Evolutionary conservation across 2,797 vertebrate genomes (phyloP).

Genomic region (Discoglossus pictus): DNA sequence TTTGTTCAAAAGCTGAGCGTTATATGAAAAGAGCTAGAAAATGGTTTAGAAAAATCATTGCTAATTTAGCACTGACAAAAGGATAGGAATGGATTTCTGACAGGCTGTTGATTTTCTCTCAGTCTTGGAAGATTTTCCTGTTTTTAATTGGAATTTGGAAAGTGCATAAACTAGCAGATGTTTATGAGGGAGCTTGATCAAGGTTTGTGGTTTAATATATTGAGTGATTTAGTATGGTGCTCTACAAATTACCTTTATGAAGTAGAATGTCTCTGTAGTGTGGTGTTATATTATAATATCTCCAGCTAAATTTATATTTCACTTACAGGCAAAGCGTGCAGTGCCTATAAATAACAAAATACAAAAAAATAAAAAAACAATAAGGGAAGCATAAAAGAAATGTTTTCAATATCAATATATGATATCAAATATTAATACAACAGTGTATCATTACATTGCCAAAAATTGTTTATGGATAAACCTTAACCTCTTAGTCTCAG

Average conservation of each 20-base stretch:
- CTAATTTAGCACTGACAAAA: too few species aligned
- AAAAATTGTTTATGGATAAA: too few species aligned
- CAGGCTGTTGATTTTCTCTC: not conserved
- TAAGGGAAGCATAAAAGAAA: too few species aligned
- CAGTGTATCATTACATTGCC: too few species aligned
- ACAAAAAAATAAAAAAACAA: not conserved
- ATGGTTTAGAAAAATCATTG: too few species aligned
- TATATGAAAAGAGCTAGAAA: too few species aligned
- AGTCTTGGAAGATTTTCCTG: conserved; percentile 16
- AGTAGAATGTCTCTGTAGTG: conserved; percentile 14
- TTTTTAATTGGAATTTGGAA: conserved; percentile 35
- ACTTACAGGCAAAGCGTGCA: conserved; percentile 6
- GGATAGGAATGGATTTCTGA: not conserved
- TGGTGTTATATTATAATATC: conserved; percentile 15
- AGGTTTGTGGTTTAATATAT: conserved; percentile 29
- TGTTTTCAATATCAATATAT: too few species aligned
- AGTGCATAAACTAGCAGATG: conserved; percentile 31
- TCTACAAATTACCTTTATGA: conserved; percentile 17
- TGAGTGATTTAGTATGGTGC: conserved; percentile 31
- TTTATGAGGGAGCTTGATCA: conserved; percentile 33
- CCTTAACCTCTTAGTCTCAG: too few species aligned
- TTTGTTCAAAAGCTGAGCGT: too few species aligned
- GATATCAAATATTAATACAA: too few species aligned
- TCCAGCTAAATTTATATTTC: conserved; percentile 6
- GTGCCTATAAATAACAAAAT: conserved; percentile 4